phyloP scores from a whole-genome alignment of 2,113 vertebrate genomes.

The Spermophilus dauricus region DNA sequence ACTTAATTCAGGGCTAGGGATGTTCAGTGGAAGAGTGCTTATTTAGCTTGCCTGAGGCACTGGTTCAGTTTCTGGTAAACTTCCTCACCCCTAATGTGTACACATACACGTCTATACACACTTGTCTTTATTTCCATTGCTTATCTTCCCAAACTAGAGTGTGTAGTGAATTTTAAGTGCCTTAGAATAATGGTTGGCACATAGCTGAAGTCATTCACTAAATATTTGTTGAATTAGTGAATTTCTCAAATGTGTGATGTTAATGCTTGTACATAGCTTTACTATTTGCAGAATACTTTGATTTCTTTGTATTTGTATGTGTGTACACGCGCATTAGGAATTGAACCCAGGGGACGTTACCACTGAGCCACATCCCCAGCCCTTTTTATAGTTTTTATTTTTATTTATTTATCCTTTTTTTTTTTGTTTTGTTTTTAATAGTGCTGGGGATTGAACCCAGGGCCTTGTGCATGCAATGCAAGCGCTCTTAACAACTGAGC shows the following conservation, averaged over 20 bases:
- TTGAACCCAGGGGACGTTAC: no score
- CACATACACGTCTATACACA: background rate
- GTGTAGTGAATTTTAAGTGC: background rate
- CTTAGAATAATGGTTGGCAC: constrained; percentile 1
- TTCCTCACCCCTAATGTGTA: background rate
- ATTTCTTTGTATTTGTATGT: background rate
- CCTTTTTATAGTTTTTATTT: background rate
- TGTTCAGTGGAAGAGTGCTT: background rate
- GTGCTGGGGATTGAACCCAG: no score
- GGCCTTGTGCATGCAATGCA: no score
- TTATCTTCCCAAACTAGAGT: background rate
- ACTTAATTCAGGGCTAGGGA: background rate
- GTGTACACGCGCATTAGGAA: no score
- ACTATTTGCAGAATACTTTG: constrained; percentile 19
- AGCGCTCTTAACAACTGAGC: no score
- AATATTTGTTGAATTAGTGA: constrained; percentile 56
- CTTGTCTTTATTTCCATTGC: constrained; percentile 9
- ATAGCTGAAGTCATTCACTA: background rate
- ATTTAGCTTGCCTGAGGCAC: background rate
- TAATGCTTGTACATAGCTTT: constrained; percentile 1
- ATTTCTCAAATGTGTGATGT: constrained; percentile 24
- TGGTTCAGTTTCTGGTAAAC: background rate
- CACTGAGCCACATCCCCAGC: no score
- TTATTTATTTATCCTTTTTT: no score
- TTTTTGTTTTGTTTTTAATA: no score